phyloP scores from a whole-genome alignment of 1,140 invertebrate species.

The Lucilia sericata region DNA sequence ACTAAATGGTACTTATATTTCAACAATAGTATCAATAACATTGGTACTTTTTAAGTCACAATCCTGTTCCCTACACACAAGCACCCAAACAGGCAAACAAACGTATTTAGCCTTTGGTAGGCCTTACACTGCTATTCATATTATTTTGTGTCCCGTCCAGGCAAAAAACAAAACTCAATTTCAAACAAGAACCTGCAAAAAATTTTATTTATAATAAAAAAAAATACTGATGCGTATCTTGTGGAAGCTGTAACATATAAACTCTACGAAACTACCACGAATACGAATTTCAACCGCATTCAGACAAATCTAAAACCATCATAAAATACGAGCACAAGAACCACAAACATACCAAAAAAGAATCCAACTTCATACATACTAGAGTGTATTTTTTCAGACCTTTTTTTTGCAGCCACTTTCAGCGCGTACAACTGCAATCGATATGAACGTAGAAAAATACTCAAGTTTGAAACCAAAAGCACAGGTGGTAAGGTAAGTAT shows the following conservation, averaged over 20 bases:
- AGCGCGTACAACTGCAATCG: background rate
- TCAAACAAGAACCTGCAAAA: background rate
- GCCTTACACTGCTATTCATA: background rate
- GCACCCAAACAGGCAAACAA: background rate
- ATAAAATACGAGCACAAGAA: background rate
- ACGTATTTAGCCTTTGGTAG: background rate
- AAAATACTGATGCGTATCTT: background rate
- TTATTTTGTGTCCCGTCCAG: background rate
- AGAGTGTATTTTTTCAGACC: background rate
- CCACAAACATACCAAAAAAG: background rate
- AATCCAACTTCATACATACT: background rate
- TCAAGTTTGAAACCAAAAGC: background rate
- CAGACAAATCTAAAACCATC: background rate
- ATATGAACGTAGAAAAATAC: background rate
- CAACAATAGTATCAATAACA: too few species aligned
- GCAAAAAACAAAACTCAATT: background rate
- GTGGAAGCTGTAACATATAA: slow-evolving; percentile 1
- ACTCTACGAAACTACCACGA: background rate
- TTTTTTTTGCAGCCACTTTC: background rate
- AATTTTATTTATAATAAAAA: background rate
- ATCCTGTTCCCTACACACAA: background rate
- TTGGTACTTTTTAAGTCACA: too few species aligned
- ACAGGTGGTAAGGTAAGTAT: background rate
- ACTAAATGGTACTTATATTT: too few species aligned
- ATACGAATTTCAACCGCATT: background rate